Conservation (phyloP, 2,113 vertebrate species). For the Megatriorchis doriae region DNA sequence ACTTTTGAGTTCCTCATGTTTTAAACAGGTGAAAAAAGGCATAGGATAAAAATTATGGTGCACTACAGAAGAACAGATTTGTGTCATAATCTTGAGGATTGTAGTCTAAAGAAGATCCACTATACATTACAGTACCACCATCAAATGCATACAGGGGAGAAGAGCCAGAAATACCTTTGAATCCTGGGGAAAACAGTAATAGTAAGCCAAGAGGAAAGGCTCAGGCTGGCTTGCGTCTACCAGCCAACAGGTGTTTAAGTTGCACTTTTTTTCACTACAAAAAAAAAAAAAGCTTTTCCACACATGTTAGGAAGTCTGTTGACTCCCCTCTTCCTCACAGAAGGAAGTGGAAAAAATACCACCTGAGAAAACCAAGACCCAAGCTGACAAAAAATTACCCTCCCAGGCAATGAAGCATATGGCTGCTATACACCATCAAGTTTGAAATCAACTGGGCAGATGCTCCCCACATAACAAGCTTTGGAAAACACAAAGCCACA, state of each 20-base stretch:
- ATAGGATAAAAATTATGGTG: not conserved
- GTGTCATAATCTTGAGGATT: not conserved
- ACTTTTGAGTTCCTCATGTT: not conserved
- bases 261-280: not conserved
- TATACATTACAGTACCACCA: not conserved
- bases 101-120: not conserved
- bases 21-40: not conserved
- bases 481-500: not conserved
- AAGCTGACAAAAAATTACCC: not conserved
- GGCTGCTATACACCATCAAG: not conserved
- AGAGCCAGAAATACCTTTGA: not conserved
- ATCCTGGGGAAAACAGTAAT: not conserved
- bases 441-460: not conserved
- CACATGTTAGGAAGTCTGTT: not conserved
- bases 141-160: not conserved
- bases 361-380: not conserved
- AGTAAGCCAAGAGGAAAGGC: not conserved
- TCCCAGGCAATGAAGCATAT: not conserved
- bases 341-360: not conserved
- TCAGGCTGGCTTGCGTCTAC: not conserved
- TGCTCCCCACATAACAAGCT: not conserved
- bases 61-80: not conserved
- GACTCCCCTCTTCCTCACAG: not conserved
- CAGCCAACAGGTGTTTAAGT: not conserved
- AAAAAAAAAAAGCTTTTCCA: not conserved